Conservation (phyloP, 2,113 vertebrate species). For the Cynocephalus volans region DNA sequence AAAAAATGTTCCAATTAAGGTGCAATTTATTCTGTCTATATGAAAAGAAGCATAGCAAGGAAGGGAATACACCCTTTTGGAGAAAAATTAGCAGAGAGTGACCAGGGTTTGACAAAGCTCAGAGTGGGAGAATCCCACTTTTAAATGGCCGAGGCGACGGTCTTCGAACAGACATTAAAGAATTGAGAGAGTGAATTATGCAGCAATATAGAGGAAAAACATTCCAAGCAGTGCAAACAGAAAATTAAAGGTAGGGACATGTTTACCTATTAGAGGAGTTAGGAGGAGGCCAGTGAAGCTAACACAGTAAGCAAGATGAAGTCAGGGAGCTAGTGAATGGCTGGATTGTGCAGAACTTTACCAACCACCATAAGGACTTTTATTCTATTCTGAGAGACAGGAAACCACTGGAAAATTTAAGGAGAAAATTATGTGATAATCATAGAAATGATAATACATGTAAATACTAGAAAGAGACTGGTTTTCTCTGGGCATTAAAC, state of each 20-base stretch:
- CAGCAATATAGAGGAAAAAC: neutral
- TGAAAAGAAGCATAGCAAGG: neutral
- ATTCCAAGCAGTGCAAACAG: neutral
- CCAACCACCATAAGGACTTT: too few relatives aligned
- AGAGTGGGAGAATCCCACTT: neutral
- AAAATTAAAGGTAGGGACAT: neutral
- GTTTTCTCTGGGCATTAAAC: neutral
- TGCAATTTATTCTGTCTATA: neutral
- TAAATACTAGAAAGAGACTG: neutral
- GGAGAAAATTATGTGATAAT: neutral
- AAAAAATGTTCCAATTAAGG: neutral
- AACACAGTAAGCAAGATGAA: neutral
- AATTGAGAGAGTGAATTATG: neutral
- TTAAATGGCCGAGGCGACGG: neutral
- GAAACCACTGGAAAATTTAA: neutral
- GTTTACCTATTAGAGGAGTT: neutral
- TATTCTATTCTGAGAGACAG: neutral
- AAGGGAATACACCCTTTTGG: neutral
- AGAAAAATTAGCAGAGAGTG: neutral
- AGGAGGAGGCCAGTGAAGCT: neutral
- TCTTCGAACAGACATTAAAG: neutral
- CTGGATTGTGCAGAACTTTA: neutral
- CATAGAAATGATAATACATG: neutral
- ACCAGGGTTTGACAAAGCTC: neutral
- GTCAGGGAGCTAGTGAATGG: neutral